Conservation (phyloP, 2,113 vertebrate genomes). For the Anas platyrhynchos region DNA sequence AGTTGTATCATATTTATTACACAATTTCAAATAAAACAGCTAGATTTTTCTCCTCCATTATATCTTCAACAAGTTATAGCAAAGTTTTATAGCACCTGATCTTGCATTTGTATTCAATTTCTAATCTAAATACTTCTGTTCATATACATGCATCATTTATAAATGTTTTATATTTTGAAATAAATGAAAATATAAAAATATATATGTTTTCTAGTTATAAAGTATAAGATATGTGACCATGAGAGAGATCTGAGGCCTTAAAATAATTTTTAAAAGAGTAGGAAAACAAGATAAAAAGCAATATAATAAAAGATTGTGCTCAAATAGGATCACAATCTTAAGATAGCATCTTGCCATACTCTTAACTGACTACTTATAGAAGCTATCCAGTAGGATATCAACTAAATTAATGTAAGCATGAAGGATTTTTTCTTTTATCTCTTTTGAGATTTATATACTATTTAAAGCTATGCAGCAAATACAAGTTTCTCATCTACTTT, state of each 20-base stretch:
- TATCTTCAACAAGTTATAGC: neutral
- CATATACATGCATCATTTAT: neutral
- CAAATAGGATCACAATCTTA: neutral
- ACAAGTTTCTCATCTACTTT: neutral
- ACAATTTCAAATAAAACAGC: neutral
- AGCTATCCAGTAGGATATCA: neutral
- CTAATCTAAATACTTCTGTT: neutral
- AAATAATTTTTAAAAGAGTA: neutral
- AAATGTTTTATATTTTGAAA: neutral
- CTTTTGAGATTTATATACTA: neutral
- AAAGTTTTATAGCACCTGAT: neutral
- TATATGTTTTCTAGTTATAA: accelerated
- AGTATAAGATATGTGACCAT: neutral
- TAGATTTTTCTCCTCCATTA: neutral
- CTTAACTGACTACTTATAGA: neutral
- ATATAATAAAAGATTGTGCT: neutral
- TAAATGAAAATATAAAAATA: accelerated
- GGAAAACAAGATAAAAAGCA: neutral
- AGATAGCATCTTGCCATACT: neutral
- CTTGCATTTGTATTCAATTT: neutral
- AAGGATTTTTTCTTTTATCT: neutral
- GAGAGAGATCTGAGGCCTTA: neutral
- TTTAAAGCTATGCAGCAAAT: neutral
- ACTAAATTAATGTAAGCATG: neutral
- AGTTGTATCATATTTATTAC: neutral